Evolutionary conservation across 1,140 invertebrate species (phyloP), one percentile per base, ranked within the genome.

Genomic region (Platyura marginata): DNA sequence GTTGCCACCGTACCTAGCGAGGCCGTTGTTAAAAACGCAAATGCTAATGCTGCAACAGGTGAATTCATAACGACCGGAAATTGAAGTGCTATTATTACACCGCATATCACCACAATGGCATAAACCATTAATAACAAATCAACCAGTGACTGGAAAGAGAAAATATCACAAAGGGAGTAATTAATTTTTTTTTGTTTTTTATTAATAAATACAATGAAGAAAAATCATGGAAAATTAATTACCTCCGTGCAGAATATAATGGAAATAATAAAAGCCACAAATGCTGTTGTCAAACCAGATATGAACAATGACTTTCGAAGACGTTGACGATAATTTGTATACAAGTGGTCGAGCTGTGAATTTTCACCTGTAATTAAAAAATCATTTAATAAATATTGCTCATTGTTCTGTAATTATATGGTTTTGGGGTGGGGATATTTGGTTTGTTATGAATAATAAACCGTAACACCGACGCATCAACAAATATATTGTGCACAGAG

Each of bases 311-410:
- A 61, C 47, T 61, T 61, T 35, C 59, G 51, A 43, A 61, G 49
- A 41, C 59, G 54, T 46, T 61, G 58, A 25, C 59, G 52, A 47
- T 61, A 61, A 44, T 58, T 51, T 40, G 58, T 61, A 40, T 61
- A 61, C 43, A 61, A 50, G 50, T 61, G 56, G 47, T 61, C 58
- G 40, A 61, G 46, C 42, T 61, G 59, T 42, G 57, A 54, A 45
- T 61, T 55, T 48, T 61, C 59, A 21, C 16, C 36, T 38, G 36
- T 8, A 38, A 38, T 34, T 34, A 15, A 34, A 34, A 11, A 34
- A n/a, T 34, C 32, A 11, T 29, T 8, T 34, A 4, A 34, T 34
- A 11, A 34, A 6, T 34, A 11, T n/a, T n/a, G n/a, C n/a, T n/a
- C n/a, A n/a, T n/a, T n/a, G n/a, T n/a, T n/a, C n/a, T n/a, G n/a